A percentile compares a stretch with the other conserved stretches of the same genome.
Evolutionary conservation across 2,113 vertebrate species (phyloP).

Genomic region (Megaptera novaeangliae): DNA sequence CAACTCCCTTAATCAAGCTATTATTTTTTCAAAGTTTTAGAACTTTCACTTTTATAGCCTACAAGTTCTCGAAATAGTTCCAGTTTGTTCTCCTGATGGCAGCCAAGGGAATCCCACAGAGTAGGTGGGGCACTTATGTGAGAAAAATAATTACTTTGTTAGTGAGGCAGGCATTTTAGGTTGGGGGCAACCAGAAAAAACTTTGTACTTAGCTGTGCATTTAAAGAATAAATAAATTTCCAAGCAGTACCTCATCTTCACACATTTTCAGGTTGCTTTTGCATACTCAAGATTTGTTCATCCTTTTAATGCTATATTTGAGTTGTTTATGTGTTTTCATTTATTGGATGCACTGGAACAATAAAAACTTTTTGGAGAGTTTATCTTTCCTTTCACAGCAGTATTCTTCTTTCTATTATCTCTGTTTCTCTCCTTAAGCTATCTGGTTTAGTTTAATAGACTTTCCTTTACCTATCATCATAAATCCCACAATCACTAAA

Average conservation of each 20-base stretch:
- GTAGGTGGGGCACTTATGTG: not conserved
- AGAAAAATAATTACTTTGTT: conserved; percentile 33
- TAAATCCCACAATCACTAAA: conserved; percentile 14
- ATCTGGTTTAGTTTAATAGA: not conserved
- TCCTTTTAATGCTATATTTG: not conserved
- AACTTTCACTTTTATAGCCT: conserved; percentile 12
- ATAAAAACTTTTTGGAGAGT: not conserved
- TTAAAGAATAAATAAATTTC: not conserved
- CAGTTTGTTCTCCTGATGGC: not conserved
- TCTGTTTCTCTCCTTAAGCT: not conserved
- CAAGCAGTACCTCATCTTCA: not conserved
- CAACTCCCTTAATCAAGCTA: not conserved
- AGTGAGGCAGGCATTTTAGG: not conserved
- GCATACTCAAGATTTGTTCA: not conserved
- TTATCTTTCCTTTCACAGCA: not conserved
- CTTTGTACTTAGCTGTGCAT: not conserved
- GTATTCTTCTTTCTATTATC: not conserved
- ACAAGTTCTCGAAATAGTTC: not conserved
- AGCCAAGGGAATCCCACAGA: conserved; percentile 18
- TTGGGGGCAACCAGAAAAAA: not conserved
- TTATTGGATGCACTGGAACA: not conserved
- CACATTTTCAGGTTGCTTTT: not conserved
- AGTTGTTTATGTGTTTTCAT: not conserved
- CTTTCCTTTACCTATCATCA: not conserved
- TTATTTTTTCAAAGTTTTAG: conserved; percentile 18